A percentile compares a stretch with the other conserved stretches of the same genome.
Conservation (phyloP, 2,113 vertebrate species). For the Prochilodus magdalenae region DNA sequence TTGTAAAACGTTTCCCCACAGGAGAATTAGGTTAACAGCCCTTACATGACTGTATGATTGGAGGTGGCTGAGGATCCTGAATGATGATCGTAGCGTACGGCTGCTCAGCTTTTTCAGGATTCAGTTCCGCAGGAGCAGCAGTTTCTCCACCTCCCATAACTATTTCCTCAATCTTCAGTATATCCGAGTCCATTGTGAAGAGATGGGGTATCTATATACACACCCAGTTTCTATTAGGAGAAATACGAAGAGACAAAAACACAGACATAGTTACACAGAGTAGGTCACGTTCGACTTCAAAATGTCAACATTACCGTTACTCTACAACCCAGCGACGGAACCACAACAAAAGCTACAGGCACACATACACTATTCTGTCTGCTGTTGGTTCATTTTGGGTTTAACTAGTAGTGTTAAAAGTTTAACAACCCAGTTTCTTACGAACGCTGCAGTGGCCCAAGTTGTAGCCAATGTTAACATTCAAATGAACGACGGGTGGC, state of each 20-base stretch:
- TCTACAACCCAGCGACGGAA: too few species aligned
- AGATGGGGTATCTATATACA: not conserved
- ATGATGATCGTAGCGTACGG: slow-evolving; percentile 65
- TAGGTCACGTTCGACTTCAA: slow-evolving; percentile 35
- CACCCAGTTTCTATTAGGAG: not conserved
- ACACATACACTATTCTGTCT: too few species aligned
- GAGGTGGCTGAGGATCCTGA: slow-evolving; percentile 61
- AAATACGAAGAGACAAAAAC: not conserved
- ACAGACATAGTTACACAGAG: not conserved
- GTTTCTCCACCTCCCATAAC: slow-evolving; percentile 74
- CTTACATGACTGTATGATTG: slow-evolving; percentile 74
- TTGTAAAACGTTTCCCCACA: not conserved
- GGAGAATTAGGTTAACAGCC: not conserved
- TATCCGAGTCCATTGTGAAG: slow-evolving; percentile 75
- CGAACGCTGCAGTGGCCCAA: too few species aligned
- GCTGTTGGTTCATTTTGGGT: too few species aligned
- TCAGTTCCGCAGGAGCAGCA: slow-evolving; percentile 60
- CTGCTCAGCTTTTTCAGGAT: slow-evolving; percentile 64
- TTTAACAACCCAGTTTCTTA: too few species aligned
- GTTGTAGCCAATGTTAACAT: not conserved
- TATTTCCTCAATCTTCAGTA: slow-evolving; percentile 79
- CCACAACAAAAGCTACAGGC: too few species aligned
- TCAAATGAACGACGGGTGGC: not conserved
- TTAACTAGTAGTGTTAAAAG: too few species aligned
- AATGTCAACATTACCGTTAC: too few species aligned